These are phyloP conservation scores for Archips xylosteana DNA, from an alignment of 2,888 invertebrate genomes.

Conservation along the genomic window DNA sequence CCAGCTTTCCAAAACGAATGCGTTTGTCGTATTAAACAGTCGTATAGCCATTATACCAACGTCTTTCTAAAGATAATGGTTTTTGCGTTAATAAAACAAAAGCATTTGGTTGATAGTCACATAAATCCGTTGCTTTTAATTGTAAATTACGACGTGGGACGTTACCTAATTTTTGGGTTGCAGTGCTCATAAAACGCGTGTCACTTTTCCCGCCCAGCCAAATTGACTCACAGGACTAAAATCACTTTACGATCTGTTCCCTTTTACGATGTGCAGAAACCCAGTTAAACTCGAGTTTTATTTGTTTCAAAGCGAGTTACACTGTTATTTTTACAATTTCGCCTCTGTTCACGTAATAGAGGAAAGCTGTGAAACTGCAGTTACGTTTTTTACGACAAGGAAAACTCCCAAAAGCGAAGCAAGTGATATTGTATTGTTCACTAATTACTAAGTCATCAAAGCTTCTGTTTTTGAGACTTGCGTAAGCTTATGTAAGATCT, in stretches of 20 bases:
- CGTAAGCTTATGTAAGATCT: constrained; percentile 31
- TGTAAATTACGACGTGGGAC: neutral
- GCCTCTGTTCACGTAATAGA: constrained; percentile 43
- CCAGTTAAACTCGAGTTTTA: constrained; percentile 49
- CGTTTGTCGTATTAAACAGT: neutral
- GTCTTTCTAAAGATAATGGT: neutral
- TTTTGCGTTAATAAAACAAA: neutral
- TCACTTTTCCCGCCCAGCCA: constrained; percentile 46
- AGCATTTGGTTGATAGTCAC: neutral
- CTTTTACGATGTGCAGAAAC: constrained; percentile 54
- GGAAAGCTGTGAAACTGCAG: constrained; percentile 40
- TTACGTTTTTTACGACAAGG: constrained; percentile 37
- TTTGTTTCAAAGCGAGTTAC: constrained; percentile 45
- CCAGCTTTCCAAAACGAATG: constrained; percentile 12
- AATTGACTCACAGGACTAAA: constrained; percentile 50
- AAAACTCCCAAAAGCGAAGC: constrained; percentile 34
- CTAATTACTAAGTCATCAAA: constrained; percentile 27
- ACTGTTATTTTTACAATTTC: constrained; percentile 40
- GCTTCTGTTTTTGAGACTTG: constrained; percentile 26
- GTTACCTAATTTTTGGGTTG: neutral
- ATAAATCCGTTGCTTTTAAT: neutral
- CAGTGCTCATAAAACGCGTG: neutral
- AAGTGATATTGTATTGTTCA: constrained; percentile 37
- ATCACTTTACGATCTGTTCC: constrained; percentile 51
- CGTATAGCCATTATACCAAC: neutral